Evolutionary conservation across 2,797 vertebrate species (phyloP), one percentile per base, ranked within the genome.

Genomic region (Cercopithecus petaurista): DNA sequence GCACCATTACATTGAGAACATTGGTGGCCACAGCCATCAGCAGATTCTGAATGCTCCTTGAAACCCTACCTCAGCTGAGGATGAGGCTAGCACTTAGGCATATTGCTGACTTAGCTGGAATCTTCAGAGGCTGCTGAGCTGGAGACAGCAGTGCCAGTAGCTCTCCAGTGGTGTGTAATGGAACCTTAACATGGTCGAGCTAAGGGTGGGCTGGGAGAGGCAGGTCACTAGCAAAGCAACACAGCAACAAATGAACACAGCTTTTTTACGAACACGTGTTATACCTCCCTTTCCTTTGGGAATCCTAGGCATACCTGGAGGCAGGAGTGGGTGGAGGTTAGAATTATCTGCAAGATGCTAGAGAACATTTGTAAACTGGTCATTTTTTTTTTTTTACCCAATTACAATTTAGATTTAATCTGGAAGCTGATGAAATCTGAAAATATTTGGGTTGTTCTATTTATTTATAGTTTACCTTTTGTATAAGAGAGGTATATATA

Each of bases 381-480:
- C 3, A 8, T 0, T 21, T 39, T 22, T 46, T n/a, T n/a, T 43
- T 59, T 61, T 64, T 73, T 7, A n/a, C 13, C 21, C 28, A 52
- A 55, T 9, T 43, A n/a, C 33, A 46, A 13, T 88, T 84, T 46
- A 11, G 39, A 24, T 93, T 96, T 79, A 64, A 88, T 70, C 55
- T 89, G 39, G 50, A 89, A 41, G 30, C 36, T 59, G 61, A 33
- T 55, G 26, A 86, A 82, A 22, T 1, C n/a, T 55, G 79, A 93
- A 79, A 75, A 12, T 12, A 46, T 82, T 93, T 86, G 36, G 9
- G 5, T 88, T 77, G 24, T 21, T 36, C 84, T 94, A 64, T 48
- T 76, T 90, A 72, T 50, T 80, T 80, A n/a, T 79, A 64, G 46
- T 48, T 61, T 90, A 22, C 19, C 76, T 59, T 76, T 22, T 92